Base-by-base conservation (phyloP, 1,140 invertebrate genomes). In the Meloidogyne hapla region DNA sequence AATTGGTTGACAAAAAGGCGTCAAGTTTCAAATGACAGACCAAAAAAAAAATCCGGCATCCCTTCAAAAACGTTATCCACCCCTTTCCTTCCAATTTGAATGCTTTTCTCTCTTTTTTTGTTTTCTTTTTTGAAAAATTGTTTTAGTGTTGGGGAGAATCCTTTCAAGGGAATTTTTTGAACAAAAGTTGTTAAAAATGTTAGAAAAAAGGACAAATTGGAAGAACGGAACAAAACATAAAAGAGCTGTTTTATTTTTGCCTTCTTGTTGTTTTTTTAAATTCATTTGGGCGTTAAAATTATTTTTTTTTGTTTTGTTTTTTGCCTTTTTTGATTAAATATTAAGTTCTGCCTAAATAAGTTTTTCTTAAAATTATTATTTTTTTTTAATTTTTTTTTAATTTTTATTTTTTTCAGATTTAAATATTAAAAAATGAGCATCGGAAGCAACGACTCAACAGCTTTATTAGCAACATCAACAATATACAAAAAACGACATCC, bases 401-500 rank as follows among this genome's bases (percentile, higher is more conserved):
- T 56, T 56, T n/a, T 56, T 56, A 8, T 21, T n/a, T 56, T 56
- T 56, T 56, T 56, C 48, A 56, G 18, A n/a, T 56, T 56, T 8
- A 42, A 42, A n/a, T 8, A 5, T 56, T n/a, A n/a, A 56, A 56
- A 56, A n/a, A 56, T 56, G 48, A 56, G 48, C 6, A 56, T 56
- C n/a, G 48, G 48, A 56, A 56, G 48, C n/a, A 56, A 56, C n/a
- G 48, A 56, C n/a, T 56, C 48, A 4, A n/a, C 48, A 56, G n/a
- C 48, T 5, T 56, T 56, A 56, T 56, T 56, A 21, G 4, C 48
- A 56, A 56, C 48, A 21, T 56, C 48, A 56, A 56, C 48, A 8
- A n/a, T 56, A 33, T 38, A 38, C 40, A 73, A 73, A 64, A 73
- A 73, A 33, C 61, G 64, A 64, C 71, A 73, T 23, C 71, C 71